Conservation (phyloP, 2,888 invertebrate species). For the Pyrgus malvae region DNA sequence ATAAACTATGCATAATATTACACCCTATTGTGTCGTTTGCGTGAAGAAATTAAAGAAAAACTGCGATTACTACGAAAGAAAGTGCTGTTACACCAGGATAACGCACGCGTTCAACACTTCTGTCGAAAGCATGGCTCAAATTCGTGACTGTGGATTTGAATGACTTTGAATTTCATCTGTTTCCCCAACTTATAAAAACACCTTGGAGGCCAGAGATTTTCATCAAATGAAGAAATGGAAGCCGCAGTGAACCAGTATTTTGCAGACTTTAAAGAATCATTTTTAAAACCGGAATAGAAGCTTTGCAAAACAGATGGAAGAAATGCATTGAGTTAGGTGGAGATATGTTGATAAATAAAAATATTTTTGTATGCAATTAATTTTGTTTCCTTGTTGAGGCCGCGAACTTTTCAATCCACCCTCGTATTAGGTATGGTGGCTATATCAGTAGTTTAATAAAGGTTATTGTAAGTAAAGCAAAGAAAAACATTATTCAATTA, state of each 20-base stretch:
- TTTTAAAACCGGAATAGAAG: constrained; percentile 3
- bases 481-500: too few relatives aligned
- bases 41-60: neutral
- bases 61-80: neutral
- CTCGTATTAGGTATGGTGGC: too few relatives aligned
- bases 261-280: neutral
- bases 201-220: constrained; percentile 21
- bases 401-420: neutral
- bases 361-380: neutral
- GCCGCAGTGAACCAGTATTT: constrained; percentile 21
- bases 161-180: constrained; percentile 16
- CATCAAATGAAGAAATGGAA: constrained; percentile 25
- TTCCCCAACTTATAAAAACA: constrained; percentile 21
- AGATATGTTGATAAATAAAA: neutral
- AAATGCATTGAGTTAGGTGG: constrained; percentile 11
- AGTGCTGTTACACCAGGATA: neutral
- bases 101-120: constrained; percentile 23
- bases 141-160: constrained; percentile 20
- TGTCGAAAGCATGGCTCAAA: constrained; percentile 22
- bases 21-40: too few relatives aligned
- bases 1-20: too few relatives aligned
- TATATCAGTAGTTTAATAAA: too few relatives aligned
- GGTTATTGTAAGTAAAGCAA: too few relatives aligned
- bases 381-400: constrained; percentile 3
- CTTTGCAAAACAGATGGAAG: constrained; percentile 11